Evolutionary conservation across 2,888 invertebrate genomes (phyloP), one percentile per base, ranked within the genome.

Genomic region (Gastracanthus pulcherrimus): DNA sequence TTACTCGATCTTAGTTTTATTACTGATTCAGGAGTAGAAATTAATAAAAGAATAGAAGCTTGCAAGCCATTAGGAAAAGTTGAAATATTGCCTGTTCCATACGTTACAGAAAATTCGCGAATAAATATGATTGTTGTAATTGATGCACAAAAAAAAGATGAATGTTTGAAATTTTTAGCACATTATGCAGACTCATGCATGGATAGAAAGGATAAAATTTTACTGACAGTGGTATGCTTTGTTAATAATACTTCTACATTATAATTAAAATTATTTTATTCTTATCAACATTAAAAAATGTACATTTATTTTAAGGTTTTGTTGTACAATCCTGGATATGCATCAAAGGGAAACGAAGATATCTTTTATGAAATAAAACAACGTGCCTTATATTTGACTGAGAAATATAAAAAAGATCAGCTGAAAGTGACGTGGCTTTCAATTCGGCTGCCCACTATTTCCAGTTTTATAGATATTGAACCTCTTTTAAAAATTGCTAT

Each of bases 91-190:
- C 96, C 97, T 1, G 97, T 98, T 90, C 98, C 98, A 0, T 99
- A 98, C 92, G 98, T 99, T 0, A 99, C 98, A 0, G 99, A 99
- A 93, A 97, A 96, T 91, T 95, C 96, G 6, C 93, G 97, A 84
- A 94, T 98, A 4, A 94, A 95, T 80, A 93, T 98, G 84, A 92
- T 98, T 85, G 91, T 98, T 84, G 95, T 96, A 0, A 93, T 96
- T 3, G 93, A 94, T 88, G 92, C 94, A 87, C 90, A 91, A 78
- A 93, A 93, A 86, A 92, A 92, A 31, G 90, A 92, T 1, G 93
- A 94, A 72, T 94, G 95, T 3, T 89, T 93, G 29, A 92, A 93
- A 36, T 97, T 98, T 92, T 93, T 98, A 74, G 93, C 93, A 41
- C 93, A 94, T 79, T 98, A 97, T 91, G 94, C 95, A 69, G 92